These are phyloP conservation scores for Gulo gulo DNA, from an alignment of 2,113 vertebrate species.

Conservation along the genomic window DNA sequence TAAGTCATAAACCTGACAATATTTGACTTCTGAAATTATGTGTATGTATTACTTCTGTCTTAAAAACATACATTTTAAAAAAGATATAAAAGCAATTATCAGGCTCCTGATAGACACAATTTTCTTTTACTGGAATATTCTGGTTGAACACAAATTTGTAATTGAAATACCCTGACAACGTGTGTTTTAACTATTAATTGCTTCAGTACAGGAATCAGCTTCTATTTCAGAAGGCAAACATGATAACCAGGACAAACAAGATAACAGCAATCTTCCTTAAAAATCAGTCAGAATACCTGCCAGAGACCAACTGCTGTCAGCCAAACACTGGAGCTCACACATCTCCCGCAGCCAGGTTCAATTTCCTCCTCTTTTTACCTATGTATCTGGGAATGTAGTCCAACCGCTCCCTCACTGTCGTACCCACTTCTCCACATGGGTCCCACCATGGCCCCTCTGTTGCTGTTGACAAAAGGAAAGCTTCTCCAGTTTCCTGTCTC, in stretches of 20 bases:
- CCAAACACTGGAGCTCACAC: neutral
- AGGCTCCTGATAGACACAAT: neutral
- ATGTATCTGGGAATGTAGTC: neutral
- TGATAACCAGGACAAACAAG: neutral
- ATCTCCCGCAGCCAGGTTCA: neutral
- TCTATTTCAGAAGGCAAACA: neutral
- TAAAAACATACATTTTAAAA: neutral
- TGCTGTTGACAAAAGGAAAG: neutral
- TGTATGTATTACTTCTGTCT: neutral
- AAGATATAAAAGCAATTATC: neutral
- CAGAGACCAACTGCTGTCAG: neutral
- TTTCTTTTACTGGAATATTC: neutral
- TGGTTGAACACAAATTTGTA: neutral
- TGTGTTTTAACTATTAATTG: neutral
- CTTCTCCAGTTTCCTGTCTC: neutral
- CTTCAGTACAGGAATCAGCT: neutral
- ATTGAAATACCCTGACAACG: neutral
- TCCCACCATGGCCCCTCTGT: no score
- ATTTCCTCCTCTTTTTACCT: neutral
- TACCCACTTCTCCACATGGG: neutral
- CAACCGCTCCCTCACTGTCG: no score
- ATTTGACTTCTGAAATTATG: constrained; percentile 7
- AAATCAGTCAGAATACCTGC: neutral
- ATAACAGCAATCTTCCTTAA: neutral
- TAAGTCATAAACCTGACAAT: neutral